Evolutionary conservation across 2,797 vertebrate species (phyloP).

Genomic region (Coranthus polyacanthus): DNA sequence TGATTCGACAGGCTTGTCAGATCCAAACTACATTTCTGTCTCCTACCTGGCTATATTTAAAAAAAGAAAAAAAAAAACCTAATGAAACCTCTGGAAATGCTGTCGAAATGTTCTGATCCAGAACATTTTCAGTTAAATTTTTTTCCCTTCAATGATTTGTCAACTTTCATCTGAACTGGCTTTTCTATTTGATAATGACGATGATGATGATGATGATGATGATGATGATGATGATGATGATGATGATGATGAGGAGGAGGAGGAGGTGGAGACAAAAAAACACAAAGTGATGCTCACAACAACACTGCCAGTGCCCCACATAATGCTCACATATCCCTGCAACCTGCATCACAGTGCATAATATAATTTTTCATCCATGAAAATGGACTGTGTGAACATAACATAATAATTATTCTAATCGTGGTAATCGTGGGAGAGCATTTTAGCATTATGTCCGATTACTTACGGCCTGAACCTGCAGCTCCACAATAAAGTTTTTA

Average conservation of each 20-base stretch:
- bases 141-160: not conserved
- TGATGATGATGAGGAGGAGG: not conserved
- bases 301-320: not conserved
- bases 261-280: conserved; percentile 25
- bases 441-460: conserved; percentile 32
- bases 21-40: conserved; percentile 62
- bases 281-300: not conserved
- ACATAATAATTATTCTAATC: too few relatives aligned
- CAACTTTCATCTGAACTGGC: too few relatives aligned
- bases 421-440: conserved; percentile 36
- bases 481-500: conserved; percentile 30
- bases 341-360: conserved; percentile 18
- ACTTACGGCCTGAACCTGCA: conserved; percentile 20
- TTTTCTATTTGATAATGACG: not conserved
- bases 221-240: conserved; percentile 9
- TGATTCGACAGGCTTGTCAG: conserved; percentile 79
- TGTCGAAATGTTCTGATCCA: too few relatives aligned
- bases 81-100: conserved; percentile 34
- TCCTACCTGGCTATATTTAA: conserved; percentile 51
- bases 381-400: conserved; percentile 32
- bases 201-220: too few relatives aligned
- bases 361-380: conserved; percentile 20
- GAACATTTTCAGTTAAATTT: not conserved
- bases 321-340: not conserved
- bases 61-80: conserved; percentile 9